phyloP scores from a whole-genome alignment of 2,888 invertebrate genomes.

The Volucella bombylans region DNA sequence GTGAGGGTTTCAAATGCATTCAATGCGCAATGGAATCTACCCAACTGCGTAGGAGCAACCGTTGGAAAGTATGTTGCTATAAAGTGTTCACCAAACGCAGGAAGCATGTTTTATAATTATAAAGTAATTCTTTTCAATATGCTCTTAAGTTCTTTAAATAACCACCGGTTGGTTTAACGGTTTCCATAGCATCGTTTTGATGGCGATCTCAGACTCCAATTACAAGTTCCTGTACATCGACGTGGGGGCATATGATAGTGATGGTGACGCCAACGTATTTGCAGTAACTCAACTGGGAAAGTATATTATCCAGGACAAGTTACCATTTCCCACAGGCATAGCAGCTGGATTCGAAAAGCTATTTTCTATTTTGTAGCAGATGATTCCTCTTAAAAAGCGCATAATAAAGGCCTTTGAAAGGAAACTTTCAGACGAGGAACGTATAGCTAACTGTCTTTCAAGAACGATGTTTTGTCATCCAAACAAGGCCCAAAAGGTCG shows the following conservation, averaged over 20 bases:
- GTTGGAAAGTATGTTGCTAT: slow-evolving; percentile 75
- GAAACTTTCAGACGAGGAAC: slow-evolving; percentile 27
- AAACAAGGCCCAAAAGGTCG: slow-evolving; percentile 33
- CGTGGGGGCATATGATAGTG: slow-evolving; percentile 23
- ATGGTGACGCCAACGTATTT: slow-evolving; percentile 33
- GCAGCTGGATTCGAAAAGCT: slow-evolving; percentile 6
- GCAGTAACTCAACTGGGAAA: not conserved
- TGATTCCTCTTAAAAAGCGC: slow-evolving; percentile 61
- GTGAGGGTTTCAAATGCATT: slow-evolving; percentile 8
- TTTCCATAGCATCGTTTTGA: slow-evolving; percentile 25
- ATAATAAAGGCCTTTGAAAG: slow-evolving; percentile 71
- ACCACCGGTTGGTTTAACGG: not conserved
- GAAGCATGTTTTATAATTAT: slow-evolving; percentile 76
- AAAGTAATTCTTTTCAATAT: slow-evolving; percentile 57
- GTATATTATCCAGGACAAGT: slow-evolving; percentile 10
- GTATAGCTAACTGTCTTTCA: slow-evolving; percentile 50
- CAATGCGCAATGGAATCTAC: slow-evolving; percentile 66
- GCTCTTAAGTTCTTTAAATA: not conserved
- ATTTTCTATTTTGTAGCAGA: slow-evolving; percentile 44
- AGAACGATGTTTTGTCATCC: slow-evolving; percentile 33
- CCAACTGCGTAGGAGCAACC: slow-evolving; percentile 73
- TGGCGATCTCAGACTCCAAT: slow-evolving; percentile 37
- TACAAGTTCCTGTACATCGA: slow-evolving; percentile 27
- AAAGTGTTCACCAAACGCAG: slow-evolving; percentile 74
- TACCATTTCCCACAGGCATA: slow-evolving; percentile 27